Evolutionary conservation across 2,797 vertebrate species (phyloP).

Genomic region (Semotilus atromaculatus): DNA sequence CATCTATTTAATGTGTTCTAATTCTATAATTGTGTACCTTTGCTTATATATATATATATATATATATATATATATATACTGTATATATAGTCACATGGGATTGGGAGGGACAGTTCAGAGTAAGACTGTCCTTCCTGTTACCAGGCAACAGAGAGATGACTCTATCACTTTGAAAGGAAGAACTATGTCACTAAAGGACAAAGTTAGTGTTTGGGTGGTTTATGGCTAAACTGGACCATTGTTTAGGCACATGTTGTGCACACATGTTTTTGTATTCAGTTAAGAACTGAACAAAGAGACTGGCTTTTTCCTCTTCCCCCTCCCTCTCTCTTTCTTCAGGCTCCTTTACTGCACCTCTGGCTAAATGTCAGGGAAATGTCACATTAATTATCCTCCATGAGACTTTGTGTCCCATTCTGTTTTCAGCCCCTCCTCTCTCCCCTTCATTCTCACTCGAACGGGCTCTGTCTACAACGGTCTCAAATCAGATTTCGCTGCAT

Average conservation of each 20-base stretch:
- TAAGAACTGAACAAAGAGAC: neutral
- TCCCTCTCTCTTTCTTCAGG: conserved; percentile 62
- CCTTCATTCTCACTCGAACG: conserved; percentile 63
- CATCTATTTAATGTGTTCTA: conserved; percentile 25
- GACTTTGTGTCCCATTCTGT: conserved; percentile 60
- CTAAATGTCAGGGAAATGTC: conserved; percentile 87
- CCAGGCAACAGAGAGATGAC: conserved; percentile 71
- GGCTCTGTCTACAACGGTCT: conserved; percentile 66
- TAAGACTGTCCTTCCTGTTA: conserved; percentile 68
- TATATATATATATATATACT: neutral
- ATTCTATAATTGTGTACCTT: conserved; percentile 28
- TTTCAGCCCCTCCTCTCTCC: conserved; percentile 49
- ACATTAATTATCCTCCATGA: conserved; percentile 82
- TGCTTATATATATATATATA: neutral
- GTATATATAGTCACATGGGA: conserved; percentile 23
- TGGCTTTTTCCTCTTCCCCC: conserved; percentile 24
- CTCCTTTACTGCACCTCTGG: conserved; percentile 71
- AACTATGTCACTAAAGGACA: conserved; percentile 33
- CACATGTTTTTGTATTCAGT: neutral
- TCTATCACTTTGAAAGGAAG: conserved; percentile 61
- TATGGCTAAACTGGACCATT: conserved; percentile 44
- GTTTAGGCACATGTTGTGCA: neutral
- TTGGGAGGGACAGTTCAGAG: conserved; percentile 57
- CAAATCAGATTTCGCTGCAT: conserved; percentile 73
- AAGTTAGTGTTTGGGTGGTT: conserved; percentile 42